Base-by-base conservation (phyloP, 2,888 invertebrate genomes). In the Fragum sueziense region DNA sequence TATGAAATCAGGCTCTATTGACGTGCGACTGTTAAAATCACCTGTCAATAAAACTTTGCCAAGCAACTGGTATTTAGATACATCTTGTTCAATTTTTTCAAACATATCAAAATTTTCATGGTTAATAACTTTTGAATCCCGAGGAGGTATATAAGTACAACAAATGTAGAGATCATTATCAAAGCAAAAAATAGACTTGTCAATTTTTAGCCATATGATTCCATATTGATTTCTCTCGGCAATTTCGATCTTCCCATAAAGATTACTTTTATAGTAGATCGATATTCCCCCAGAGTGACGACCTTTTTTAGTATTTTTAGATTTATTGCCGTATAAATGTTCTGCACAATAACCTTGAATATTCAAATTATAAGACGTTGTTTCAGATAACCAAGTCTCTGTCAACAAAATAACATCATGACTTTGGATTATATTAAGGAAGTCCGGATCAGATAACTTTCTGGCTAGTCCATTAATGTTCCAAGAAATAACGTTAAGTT, bases 391-490 rank as follows among this genome's bases (percentile, higher is more conserved):
- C 7, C 31, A 31, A 29, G 27, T 61, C 27, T 61, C 61, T 61
- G 61, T 61, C 11, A 61, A 20, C 27, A 61, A 29, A 17, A 61
- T 61, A 29, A 61, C 61, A 61, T 61, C 61, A 61, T 61, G 61
- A 29, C 27, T 20, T 6, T 61, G 6, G 6, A 37, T 14, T 9
- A 37, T 37, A 14, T 37, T 14, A 9, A 37, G 6, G 14, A 37
- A 37, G 7, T 61, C 29, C 6, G 61, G 61, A 61, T 61, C 61
- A 20, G 61, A 27, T 61, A 61, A 17, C 27, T 61, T 61, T 31
- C 61, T 11, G 61, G 20, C 61, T 6, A 61, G 31, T 27, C 61
- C 61, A 29, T 61, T 61, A 6, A 61, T 61, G 61, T 61, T 25
- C 27, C 25, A 61, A 25, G 61, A 61, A 61, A 31, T 52, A 9